phyloP scores from a whole-genome alignment of 2,888 invertebrate genomes.

The Ophonus ardosiacus region DNA sequence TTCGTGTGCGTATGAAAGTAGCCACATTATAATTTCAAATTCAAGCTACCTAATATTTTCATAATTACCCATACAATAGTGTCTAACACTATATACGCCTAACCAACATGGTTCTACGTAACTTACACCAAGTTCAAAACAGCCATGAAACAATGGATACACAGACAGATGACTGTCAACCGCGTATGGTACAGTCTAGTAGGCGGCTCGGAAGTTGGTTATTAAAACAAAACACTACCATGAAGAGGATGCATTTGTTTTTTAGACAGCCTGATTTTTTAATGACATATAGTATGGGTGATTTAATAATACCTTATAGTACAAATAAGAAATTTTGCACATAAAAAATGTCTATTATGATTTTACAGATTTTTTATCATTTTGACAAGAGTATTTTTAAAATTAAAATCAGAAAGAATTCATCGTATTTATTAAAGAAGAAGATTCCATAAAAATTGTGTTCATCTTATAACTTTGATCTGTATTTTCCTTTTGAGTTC shows the following conservation, averaged over 20 bases:
- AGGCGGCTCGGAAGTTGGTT: slow-evolving; percentile 57
- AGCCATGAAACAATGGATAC: slow-evolving; percentile 28
- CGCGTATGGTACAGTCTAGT: slow-evolving; percentile 28
- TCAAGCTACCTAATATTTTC: slow-evolving; percentile 57
- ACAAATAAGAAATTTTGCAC: too few species aligned
- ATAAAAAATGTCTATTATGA: too few species aligned
- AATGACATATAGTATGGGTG: neutral
- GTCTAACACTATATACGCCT: slow-evolving; percentile 39
- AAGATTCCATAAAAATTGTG: too few species aligned
- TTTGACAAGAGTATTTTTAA: too few species aligned
- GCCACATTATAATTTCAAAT: slow-evolving; percentile 35
- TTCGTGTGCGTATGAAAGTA: neutral
- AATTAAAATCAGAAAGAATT: too few species aligned
- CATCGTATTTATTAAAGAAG: too few species aligned
- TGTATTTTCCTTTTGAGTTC: too few species aligned
- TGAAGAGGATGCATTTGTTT: slow-evolving; percentile 17
- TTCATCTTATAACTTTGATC: too few species aligned
- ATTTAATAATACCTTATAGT: neutral
- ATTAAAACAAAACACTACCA: slow-evolving; percentile 59
- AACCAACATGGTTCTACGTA: neutral
- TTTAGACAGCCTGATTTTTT: neutral
- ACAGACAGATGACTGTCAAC: slow-evolving; percentile 29
- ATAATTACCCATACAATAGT: slow-evolving; percentile 60
- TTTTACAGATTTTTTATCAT: too few species aligned
- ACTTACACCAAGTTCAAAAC: slow-evolving; percentile 31